A percentile compares a stretch with the other conserved stretches of the same genome.
Evolutionary conservation across 2,888 invertebrate genomes (phyloP).

Genomic region (Bhutanitis thaidina): DNA sequence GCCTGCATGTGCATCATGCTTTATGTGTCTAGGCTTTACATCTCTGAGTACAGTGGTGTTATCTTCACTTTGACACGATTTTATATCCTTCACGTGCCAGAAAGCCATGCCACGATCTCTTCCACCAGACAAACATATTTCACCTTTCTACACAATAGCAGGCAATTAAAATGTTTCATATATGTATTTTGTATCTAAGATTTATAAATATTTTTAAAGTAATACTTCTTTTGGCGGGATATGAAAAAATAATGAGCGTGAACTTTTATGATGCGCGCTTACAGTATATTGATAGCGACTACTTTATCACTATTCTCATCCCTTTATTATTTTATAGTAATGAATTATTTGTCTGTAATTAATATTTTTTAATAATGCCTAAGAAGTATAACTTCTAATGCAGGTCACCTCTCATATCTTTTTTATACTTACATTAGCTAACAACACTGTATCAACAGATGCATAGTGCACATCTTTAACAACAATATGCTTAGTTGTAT

Average conservation of each 20-base stretch:
- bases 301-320: too few species aligned
- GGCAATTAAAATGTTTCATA: slow-evolving; percentile 2
- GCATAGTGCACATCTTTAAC: slow-evolving; percentile 78
- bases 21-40: slow-evolving; percentile 50
- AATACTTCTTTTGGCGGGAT: too few species aligned
- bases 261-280: too few species aligned
- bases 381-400: too few species aligned
- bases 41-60: slow-evolving; percentile 40
- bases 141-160: slow-evolving; percentile 54
- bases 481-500: slow-evolving; percentile 67
- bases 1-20: slow-evolving; percentile 77
- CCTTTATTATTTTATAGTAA: too few species aligned
- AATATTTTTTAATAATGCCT: too few species aligned
- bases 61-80: slow-evolving; percentile 41
- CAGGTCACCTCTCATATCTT: too few species aligned
- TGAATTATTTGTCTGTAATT: too few species aligned
- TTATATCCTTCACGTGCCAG: slow-evolving; percentile 65
- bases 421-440: slow-evolving; percentile 72
- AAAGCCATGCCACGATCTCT: slow-evolving; percentile 78
- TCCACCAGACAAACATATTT: slow-evolving; percentile 78
- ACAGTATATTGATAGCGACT: too few species aligned
- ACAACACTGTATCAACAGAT: slow-evolving; percentile 78
- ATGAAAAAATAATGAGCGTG: too few species aligned
- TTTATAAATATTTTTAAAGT: too few species aligned
- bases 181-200: neutral